These are phyloP conservation scores for Oopsacas minuta DNA, from an alignment of 37 sponge, comb jelly and placozoan species.

Conservation along the genomic window DNA sequence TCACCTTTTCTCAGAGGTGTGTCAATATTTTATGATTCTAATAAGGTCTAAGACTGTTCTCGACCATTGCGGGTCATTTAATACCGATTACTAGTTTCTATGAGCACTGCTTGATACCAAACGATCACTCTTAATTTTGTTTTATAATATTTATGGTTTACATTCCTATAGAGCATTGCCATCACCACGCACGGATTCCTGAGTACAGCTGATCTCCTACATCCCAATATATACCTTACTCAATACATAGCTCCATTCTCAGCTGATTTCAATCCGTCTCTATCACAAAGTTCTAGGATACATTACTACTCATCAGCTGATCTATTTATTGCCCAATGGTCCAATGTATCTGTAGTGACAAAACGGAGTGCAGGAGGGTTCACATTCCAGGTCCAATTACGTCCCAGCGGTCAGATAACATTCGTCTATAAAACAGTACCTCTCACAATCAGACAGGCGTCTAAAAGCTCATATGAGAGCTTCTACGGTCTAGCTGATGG, in stretches of 20 bases:
- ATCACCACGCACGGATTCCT: conserved; percentile 39
- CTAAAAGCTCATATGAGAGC: neutral
- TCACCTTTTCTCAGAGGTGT: too few relatives aligned
- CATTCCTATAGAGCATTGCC: neutral
- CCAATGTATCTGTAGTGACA: neutral
- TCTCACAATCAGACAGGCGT: neutral
- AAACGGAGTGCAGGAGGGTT: conserved; percentile 34
- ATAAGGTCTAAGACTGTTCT: too few relatives aligned
- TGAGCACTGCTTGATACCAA: too few relatives aligned
- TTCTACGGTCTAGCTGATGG: neutral
- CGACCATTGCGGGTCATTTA: neutral
- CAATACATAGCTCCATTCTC: conserved; percentile 66
- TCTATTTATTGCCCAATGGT: neutral
- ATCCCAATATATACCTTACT: conserved; percentile 25
- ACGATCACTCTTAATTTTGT: too few relatives aligned
- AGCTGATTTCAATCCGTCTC: conserved; percentile 52
- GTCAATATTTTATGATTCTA: too few relatives aligned
- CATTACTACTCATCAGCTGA: neutral
- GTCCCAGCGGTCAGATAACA: conserved; percentile 39
- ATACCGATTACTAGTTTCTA: neutral
- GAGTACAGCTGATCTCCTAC: conserved; percentile 27
- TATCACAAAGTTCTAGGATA: conserved; percentile 28
- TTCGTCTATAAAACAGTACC: conserved; percentile 41
- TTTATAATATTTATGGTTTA: neutral
- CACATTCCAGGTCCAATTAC: conserved; percentile 60